Conservation (phyloP, 2,797 vertebrate species). For the Mormyrus proboscirostris region DNA sequence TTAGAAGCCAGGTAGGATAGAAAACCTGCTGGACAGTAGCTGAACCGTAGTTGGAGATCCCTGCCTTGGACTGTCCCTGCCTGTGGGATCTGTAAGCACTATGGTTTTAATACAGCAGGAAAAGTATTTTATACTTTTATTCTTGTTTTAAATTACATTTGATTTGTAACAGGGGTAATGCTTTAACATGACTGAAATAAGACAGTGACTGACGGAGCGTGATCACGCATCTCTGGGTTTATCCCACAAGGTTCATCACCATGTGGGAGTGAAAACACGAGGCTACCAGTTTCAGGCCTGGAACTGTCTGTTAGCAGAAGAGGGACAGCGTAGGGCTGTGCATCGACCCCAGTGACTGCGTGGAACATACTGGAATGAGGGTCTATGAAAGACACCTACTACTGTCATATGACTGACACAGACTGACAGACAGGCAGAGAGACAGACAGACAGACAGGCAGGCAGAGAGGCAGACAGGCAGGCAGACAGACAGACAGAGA, state of each 20-base stretch:
- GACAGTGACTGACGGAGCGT: neutral
- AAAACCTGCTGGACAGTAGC: no score
- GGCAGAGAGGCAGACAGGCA: neutral
- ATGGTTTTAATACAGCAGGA: neutral
- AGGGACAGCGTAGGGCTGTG: neutral
- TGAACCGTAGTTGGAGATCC: no score
- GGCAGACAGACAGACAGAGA: neutral
- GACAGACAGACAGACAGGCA: neutral
- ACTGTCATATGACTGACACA: neutral
- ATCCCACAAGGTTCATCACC: neutral
- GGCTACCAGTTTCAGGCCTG: neutral
- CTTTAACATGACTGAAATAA: neutral
- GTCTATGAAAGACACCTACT: neutral
- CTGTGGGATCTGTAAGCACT: neutral
- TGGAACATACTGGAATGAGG: neutral
- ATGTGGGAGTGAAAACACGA: neutral
- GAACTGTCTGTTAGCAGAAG: neutral
- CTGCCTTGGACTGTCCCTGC: neutral
- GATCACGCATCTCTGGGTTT: neutral
- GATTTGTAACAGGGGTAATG: neutral
- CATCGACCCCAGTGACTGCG: neutral
- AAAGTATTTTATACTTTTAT: neutral
- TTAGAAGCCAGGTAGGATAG: no score
- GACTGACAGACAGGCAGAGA: neutral
- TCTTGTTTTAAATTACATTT: neutral